Base-by-base conservation (phyloP, 2,113 vertebrate genomes). In the Gambusia holbrooki region DNA sequence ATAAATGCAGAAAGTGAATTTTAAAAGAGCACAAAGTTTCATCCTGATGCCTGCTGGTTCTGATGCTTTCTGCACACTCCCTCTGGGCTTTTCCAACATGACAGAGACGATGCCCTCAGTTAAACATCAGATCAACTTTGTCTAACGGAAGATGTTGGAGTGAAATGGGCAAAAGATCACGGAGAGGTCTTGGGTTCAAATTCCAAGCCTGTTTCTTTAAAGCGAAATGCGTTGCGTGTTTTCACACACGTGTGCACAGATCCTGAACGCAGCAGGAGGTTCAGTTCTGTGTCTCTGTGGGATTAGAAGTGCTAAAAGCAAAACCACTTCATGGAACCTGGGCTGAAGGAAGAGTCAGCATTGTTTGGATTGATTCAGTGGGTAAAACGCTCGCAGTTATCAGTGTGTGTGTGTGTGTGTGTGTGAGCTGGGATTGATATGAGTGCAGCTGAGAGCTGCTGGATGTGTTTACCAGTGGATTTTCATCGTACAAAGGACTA, bases 391-490 rank as follows among this genome's bases (percentile, higher is more conserved):
- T 83, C 66, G 40, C 30, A 81, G 66, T 68, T 83, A 54, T 65
- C 70, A 68, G 69, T 70, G 42, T 58, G 30, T 30, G 64, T 66
- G 62, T 76, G 58, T 61, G 30, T 30, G 64, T 64, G 63, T 63
- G 30, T 54, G 42, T 54, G 76, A 12, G 51, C 64, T 62, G 42
- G 73, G 83, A 90, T 77, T 88, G 87, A 88, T 84, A 72, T 35
- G 74, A 82, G 72, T 71, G 85, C 85, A 87, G 90, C 64, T 81
- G 74, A 90, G 86, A 85, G 90, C 86, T 87, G 68, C 81, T 82
- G 76, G 86, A 81, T 90, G 84, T 88, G 87, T 91, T 90, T 87
- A 90, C 77, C 75, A 86, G 81, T 86, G 89, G 82, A 90, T 92
- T 91, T 84, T 76, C 73, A 88, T 71, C 74, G 68, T 86, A 87